Conservation (phyloP, 2,113 vertebrate genomes). For the Callospermophilus lateralis region DNA sequence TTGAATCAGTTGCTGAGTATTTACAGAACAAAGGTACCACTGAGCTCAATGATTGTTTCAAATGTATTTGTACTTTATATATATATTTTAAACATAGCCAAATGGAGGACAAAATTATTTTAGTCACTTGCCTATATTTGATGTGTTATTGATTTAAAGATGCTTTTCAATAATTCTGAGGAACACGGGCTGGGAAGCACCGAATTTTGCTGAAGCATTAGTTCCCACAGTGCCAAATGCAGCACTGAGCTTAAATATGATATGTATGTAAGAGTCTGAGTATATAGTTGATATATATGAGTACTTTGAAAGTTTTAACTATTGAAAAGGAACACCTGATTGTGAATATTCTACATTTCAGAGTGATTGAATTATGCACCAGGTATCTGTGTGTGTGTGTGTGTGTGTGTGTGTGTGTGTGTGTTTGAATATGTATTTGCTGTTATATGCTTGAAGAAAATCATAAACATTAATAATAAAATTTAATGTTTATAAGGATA, state of each 20-base stretch:
- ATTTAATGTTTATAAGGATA: background rate
- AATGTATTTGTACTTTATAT: background rate
- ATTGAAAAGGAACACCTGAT: background rate
- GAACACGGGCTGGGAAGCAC: background rate
- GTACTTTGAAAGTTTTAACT: slow-evolving; percentile 6
- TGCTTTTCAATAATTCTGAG: background rate
- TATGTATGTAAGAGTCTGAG: too few relatives aligned
- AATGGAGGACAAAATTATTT: background rate
- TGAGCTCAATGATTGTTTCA: background rate
- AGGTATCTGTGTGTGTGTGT: background rate
- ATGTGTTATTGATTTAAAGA: background rate
- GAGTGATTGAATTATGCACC: background rate
- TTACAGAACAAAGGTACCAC: background rate
- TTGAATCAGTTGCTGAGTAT: background rate
- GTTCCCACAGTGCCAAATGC: background rate
- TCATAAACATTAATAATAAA: slow-evolving; percentile 4
- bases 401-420: background rate
- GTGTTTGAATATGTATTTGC: background rate
- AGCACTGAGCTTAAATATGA: background rate
- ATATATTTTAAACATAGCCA: background rate
- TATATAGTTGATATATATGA: background rate
- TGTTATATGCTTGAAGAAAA: background rate
- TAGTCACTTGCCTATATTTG: background rate
- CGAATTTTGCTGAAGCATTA: background rate
- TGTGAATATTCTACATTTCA: background rate